A percentile compares a stretch with the other conserved stretches of the same genome.
phyloP scores from a whole-genome alignment of 2,797 vertebrate species.

The Girardinus metallicus region DNA sequence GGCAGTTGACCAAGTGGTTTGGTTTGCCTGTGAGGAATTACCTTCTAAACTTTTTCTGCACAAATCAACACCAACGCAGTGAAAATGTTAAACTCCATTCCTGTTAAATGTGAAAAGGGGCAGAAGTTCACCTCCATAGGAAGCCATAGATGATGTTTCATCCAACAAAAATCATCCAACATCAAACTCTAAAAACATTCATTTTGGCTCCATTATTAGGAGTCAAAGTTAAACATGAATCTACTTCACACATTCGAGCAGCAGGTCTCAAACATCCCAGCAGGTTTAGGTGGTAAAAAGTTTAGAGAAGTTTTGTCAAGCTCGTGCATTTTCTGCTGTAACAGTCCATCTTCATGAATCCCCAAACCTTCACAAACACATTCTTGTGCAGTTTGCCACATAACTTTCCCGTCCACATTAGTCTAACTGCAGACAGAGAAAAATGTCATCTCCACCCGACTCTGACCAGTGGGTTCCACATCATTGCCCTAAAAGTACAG shows the following conservation, averaged over 20 bases:
- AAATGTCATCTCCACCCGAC: slow-evolving; percentile 71
- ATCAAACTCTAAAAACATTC: neutral
- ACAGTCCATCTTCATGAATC: slow-evolving; percentile 70
- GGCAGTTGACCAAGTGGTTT: neutral
- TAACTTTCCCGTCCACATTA: slow-evolving; percentile 67
- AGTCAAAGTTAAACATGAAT: neutral
- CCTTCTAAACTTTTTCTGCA: neutral
- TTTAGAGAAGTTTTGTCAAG: slow-evolving; percentile 79
- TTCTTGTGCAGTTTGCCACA: slow-evolving; percentile 61
- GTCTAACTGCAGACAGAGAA: slow-evolving; percentile 68
- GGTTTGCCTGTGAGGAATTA: neutral
- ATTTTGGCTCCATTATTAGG: neutral
- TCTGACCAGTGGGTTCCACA: slow-evolving; percentile 71
- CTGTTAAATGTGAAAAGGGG: neutral
- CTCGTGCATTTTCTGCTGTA: slow-evolving; percentile 76
- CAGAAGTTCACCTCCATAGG: neutral
- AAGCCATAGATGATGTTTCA: neutral
- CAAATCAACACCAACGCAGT: neutral
- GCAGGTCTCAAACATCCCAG: neutral
- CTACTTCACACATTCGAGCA: neutral
- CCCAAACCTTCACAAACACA: slow-evolving; percentile 75
- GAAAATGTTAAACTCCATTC: neutral
- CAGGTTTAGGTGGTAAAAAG: neutral
- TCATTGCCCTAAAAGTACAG: slow-evolving; percentile 56
- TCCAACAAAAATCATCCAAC: neutral